Base-by-base conservation (phyloP, 2,888 invertebrate genomes). In the Harmothoe impar region DNA sequence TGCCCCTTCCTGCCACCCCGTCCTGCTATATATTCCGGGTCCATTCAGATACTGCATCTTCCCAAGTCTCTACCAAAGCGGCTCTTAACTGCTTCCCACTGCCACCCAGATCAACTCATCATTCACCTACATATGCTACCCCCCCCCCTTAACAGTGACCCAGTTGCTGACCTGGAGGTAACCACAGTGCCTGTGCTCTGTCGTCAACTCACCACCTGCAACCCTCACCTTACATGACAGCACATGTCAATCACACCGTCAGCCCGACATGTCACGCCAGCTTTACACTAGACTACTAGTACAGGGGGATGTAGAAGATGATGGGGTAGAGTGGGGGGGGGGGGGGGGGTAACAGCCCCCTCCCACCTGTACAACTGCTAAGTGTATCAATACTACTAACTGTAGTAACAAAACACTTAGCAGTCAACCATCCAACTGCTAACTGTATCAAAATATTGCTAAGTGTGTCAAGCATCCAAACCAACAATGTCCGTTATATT, bases 181-280 rank as follows among this genome's bases (percentile, higher is more conserved):
- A 62, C 12, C 62, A n/a, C n/a, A n/a, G 62, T 62, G 23, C 23
- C 20, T 62, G 23, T 62, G 23, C 62, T 20, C 62, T n/a, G n/a
- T 62, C 20, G 62, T 62, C 62, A 62, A 62, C 62, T 62, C 62
- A 62, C 62, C 62, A 62, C 62, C 62, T 62, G 62, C 62, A 62
- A n/a, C 62, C 62, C 62, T 62, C 62, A 62, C 62, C 62, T 62
- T 62, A 62, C 62, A 62, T 62, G 62, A 62, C 62, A 62, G 62
- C 62, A 62, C 62, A 62, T 62, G 62, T 62, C 62, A 62, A 62
- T 62, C 62, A 62, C 62, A 20, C 62, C 1, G 62, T n/a, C 62
- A n/a, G 62, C 62, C 62, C 62, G 62, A 62, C 62, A 62, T 62
- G 62, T 62, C 62, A 62, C 62, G 62, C 62, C 62, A 62, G 62